These are phyloP conservation scores for Tenualosa thibaudeaui DNA, from an alignment of 2,797 vertebrate genomes.

Conservation along the genomic window DNA sequence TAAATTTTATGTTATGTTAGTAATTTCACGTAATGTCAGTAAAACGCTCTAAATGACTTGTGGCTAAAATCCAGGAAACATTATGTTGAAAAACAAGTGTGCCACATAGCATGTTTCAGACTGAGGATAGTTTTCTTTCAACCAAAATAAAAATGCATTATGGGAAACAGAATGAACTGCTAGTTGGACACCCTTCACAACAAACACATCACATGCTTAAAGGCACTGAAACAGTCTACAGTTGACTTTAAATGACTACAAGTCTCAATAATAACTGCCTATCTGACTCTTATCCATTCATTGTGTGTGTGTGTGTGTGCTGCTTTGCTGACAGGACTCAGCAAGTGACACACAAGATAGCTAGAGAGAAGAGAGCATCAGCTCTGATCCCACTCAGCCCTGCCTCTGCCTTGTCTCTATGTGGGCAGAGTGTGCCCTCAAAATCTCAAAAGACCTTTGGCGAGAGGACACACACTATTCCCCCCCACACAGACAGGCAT, in stretches of 20 bases:
- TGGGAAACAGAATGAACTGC: neutral
- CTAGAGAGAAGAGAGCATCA: neutral
- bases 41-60: neutral
- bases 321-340: neutral
- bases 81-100: neutral
- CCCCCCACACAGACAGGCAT: neutral
- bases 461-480: neutral
- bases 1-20: neutral
- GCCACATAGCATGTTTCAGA: neutral
- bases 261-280: neutral
- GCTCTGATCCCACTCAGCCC: neutral
- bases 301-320: neutral
- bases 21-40: neutral
- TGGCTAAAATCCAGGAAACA: neutral
- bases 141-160: neutral
- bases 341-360: neutral
- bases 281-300: neutral
- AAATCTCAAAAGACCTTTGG: neutral
- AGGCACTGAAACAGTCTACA: neutral
- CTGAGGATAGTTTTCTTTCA: neutral
- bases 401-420: neutral
- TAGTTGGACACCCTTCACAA: neutral
- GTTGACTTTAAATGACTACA: neutral
- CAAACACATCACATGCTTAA: neutral
- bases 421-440: conserved; percentile 6